Conservation (phyloP, 1,140 invertebrate genomes). For the Drosophila yakuba region DNA sequence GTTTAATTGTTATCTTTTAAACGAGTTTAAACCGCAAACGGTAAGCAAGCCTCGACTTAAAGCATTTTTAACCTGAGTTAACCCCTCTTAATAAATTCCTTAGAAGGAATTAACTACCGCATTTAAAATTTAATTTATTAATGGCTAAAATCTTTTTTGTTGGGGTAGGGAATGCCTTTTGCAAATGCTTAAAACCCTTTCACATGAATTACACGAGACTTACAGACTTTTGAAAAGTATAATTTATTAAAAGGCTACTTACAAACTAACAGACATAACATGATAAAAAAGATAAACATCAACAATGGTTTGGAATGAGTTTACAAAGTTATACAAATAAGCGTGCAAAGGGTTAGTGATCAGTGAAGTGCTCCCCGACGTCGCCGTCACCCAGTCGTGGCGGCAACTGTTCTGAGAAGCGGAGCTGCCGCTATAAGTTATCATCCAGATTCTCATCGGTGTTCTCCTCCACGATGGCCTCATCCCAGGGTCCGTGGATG, state of each 20-base stretch:
- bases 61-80: not conserved
- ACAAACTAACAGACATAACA: conserved; percentile 1
- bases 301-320: conserved; percentile 1
- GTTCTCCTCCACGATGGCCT: conserved; percentile 90
- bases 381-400: conserved; percentile 36
- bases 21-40: conserved; percentile 1
- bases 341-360: conserved; percentile 14
- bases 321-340: not conserved
- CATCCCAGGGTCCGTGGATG: conserved; percentile 98
- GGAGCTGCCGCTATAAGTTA: conserved; percentile 76
- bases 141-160: no score
- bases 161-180: no score
- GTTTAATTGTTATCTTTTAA: conserved; percentile 1
- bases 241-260: conserved; percentile 2
- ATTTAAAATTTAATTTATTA: no score
- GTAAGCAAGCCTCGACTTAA: not conserved
- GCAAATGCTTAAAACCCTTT: no score
- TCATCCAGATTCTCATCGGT: conserved; percentile 74
- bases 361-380: conserved; percentile 58
- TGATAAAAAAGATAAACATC: not conserved
- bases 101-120: no score
- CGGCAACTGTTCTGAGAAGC: conserved; percentile 67
- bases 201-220: no score
- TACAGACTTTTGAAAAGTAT: not conserved
- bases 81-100: no score